A percentile compares a stretch with the other conserved stretches of the same genome.
These are phyloP conservation scores for Epinephelus awoara DNA, from an alignment of 2,797 vertebrate species.

Conservation along the genomic window DNA sequence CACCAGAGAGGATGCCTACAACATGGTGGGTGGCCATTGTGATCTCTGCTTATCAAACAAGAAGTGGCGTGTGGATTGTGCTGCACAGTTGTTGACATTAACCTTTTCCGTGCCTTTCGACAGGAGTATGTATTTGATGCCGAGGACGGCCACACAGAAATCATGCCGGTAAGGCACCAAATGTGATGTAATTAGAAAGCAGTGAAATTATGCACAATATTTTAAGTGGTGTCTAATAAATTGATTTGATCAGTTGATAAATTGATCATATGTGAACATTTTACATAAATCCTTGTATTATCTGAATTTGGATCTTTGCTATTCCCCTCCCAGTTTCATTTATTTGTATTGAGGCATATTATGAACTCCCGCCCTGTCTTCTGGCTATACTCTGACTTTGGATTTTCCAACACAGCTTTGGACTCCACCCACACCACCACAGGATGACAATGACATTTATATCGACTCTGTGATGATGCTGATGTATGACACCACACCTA, in stretches of 20 bases:
- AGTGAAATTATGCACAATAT: neutral
- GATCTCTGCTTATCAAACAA: conserved; percentile 7
- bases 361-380: neutral
- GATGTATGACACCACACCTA: conserved; percentile 93
- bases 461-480: conserved; percentile 96
- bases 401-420: conserved; percentile 86
- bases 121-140: conserved; percentile 95
- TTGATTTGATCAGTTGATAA: no score
- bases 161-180: conserved; percentile 92
- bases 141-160: conserved; percentile 93
- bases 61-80: neutral
- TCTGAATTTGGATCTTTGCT: neutral
- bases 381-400: conserved; percentile 6
- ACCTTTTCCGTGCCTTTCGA: conserved; percentile 49
- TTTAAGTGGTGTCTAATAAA: neutral
- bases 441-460: conserved; percentile 96
- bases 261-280: neutral
- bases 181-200: neutral
- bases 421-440: conserved; percentile 95
- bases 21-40: conserved; percentile 86
- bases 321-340: neutral
- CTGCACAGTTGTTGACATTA: conserved; percentile 10
- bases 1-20: conserved; percentile 94
- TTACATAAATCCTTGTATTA: neutral
- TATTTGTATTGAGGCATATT: neutral